Conservation (phyloP, 2,797 vertebrate species). For the Characodon lateralis region DNA sequence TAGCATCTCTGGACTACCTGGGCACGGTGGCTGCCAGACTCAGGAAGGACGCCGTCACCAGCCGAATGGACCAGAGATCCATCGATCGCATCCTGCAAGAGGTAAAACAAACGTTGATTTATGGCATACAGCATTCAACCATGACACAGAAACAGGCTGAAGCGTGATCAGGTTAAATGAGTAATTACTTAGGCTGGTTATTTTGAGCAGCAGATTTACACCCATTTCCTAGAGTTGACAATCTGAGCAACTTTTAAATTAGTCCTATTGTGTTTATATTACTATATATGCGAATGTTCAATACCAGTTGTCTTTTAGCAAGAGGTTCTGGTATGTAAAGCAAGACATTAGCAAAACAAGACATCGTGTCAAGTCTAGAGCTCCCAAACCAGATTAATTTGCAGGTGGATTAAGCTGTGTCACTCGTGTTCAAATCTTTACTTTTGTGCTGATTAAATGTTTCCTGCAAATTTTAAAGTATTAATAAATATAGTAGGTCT, state of each 20-base stretch:
- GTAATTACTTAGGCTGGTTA: not conserved
- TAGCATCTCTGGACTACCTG: slow-evolving; percentile 96
- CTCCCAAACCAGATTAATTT: not conserved
- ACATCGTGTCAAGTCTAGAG: not conserved
- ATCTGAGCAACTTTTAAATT: not conserved
- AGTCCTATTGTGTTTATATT: not conserved
- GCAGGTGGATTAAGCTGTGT: not conserved
- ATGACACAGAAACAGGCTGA: not conserved
- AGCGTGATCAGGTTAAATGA: not conserved
- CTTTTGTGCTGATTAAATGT: not conserved
- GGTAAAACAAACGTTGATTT: slow-evolving; percentile 70
- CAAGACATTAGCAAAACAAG: no score
- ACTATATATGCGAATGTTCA: not conserved
- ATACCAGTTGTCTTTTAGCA: not conserved
- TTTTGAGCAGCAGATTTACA: not conserved
- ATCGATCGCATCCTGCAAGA: slow-evolving; percentile 91
- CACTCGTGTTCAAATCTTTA: not conserved
- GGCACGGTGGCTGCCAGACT: slow-evolving; percentile 95
- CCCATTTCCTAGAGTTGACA: not conserved
- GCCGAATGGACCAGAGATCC: slow-evolving; percentile 96
- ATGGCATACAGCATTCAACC: not conserved
- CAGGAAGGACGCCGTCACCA: slow-evolving; percentile 94
- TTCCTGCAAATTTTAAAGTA: not conserved
- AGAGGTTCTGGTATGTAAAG: not conserved
- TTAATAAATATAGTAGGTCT: not conserved